Evolutionary conservation across 2,797 vertebrate genomes (phyloP).

Genomic region (Psittacula derbiana): DNA sequence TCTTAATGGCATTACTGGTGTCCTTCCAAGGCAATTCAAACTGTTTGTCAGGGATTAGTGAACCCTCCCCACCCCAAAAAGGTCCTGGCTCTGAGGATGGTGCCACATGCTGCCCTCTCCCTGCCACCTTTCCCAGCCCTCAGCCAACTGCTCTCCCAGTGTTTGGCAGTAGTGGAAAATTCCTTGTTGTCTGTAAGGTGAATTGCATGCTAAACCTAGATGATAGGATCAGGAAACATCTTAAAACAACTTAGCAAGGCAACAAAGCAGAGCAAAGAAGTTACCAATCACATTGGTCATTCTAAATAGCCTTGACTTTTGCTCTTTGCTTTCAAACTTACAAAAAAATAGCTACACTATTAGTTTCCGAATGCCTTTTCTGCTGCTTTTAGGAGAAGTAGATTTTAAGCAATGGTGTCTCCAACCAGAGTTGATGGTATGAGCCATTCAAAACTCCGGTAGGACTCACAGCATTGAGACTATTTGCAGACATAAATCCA

Average conservation of each 20-base stretch:
- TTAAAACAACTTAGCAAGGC: slow-evolving; percentile 37
- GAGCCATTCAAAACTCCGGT: background rate
- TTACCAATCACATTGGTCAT: background rate
- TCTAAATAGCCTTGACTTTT: background rate
- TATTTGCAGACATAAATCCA: background rate
- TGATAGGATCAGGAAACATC: background rate
- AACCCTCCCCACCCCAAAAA: background rate
- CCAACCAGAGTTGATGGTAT: accelerated
- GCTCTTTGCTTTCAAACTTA: slow-evolving; percentile 17
- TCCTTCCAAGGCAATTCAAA: background rate
- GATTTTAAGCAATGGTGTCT: background rate
- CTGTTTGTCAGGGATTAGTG: background rate
- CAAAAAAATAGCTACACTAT: background rate
- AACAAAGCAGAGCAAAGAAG: background rate
- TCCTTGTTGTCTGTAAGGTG: background rate
- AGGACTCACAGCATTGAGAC: background rate
- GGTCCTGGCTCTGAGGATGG: background rate
- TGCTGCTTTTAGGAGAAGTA: background rate
- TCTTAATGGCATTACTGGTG: background rate
- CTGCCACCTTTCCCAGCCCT: background rate
- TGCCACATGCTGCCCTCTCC: accelerated
- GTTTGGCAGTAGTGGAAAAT: slow-evolving; percentile 36
- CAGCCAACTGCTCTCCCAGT: slow-evolving; percentile 2
- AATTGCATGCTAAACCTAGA: background rate
- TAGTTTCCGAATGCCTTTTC: background rate